phyloP scores from a whole-genome alignment of 2,888 invertebrate genomes.

The Heteromyza rotundicornis region DNA sequence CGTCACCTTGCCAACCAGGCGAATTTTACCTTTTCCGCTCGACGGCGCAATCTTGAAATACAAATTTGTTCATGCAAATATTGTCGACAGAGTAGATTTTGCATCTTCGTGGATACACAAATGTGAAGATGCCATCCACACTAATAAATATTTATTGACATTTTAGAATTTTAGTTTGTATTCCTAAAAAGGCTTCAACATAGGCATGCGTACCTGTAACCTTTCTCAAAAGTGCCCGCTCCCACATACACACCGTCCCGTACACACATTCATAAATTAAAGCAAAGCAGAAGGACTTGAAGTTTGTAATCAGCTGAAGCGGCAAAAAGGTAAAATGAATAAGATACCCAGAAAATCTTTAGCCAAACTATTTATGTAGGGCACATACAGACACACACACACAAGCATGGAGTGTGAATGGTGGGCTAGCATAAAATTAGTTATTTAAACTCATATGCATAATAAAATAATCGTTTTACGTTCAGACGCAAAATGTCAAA shows the following conservation, averaged over 20 bases:
- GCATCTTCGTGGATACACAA: too few relatives aligned
- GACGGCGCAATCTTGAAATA: neutral
- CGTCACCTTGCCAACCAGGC: neutral
- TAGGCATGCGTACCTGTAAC: too few relatives aligned
- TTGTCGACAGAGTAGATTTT: too few relatives aligned
- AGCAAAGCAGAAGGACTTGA: neutral
- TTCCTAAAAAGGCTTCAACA: neutral
- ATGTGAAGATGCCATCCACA: too few relatives aligned
- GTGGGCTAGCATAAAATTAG: conserved; percentile 11
- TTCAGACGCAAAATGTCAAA: neutral
- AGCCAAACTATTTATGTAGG: too few relatives aligned
- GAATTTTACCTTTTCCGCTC: conserved; percentile 5
- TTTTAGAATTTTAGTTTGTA: conserved; percentile 3
- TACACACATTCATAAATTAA: neutral
- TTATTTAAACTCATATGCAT: conserved; percentile 15
- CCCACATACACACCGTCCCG: neutral
- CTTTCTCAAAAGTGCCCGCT: too few relatives aligned
- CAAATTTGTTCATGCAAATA: too few relatives aligned
- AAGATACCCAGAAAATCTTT: too few relatives aligned
- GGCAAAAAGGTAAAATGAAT: conserved; percentile 15
- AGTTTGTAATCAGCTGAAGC: conserved; percentile 1
- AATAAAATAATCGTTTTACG: conserved; percentile 16
- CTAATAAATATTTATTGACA: conserved; percentile 16
- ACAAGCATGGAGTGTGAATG: too few relatives aligned
- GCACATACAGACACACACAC: too few relatives aligned